These are phyloP conservation scores for Pseudotriccus pelzelni DNA, from an alignment of 2,797 vertebrate species.

Conservation along the genomic window DNA sequence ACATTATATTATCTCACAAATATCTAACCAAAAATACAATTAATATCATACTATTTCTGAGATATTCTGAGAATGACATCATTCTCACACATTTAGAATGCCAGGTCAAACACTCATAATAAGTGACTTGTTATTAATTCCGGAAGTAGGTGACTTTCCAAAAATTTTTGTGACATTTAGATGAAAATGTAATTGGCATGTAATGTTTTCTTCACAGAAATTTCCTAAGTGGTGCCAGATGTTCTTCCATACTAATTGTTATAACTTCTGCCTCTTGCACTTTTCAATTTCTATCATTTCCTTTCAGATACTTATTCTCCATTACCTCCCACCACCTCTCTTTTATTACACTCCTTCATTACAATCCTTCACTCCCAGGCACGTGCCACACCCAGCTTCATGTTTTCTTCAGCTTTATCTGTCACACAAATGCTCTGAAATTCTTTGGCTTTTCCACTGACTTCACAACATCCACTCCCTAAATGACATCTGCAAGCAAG, in stretches of 20 bases:
- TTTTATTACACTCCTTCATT: neutral
- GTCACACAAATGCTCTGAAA: neutral
- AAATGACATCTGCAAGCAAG: neutral
- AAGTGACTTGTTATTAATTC: neutral
- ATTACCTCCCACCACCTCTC: neutral
- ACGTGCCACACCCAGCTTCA: accelerated
- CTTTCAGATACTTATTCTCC: neutral
- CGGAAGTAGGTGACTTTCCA: neutral
- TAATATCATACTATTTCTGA: neutral
- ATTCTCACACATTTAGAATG: neutral
- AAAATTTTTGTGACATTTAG: neutral
- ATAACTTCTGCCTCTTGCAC: neutral
- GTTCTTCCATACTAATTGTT: neutral
- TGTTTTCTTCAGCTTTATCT: neutral
- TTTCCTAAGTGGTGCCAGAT: neutral
- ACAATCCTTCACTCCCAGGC: neutral
- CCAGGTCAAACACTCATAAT: neutral
- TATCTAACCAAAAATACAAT: neutral
- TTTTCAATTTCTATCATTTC: neutral
- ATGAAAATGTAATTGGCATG: neutral
- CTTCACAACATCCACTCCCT: neutral
- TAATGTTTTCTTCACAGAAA: neutral
- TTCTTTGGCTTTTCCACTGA: neutral
- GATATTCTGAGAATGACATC: neutral
- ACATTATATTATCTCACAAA: neutral